These are phyloP conservation scores for Caenorhabditis drosophilae DNA, from an alignment of 2,888 invertebrate species.

Conservation along the genomic window DNA sequence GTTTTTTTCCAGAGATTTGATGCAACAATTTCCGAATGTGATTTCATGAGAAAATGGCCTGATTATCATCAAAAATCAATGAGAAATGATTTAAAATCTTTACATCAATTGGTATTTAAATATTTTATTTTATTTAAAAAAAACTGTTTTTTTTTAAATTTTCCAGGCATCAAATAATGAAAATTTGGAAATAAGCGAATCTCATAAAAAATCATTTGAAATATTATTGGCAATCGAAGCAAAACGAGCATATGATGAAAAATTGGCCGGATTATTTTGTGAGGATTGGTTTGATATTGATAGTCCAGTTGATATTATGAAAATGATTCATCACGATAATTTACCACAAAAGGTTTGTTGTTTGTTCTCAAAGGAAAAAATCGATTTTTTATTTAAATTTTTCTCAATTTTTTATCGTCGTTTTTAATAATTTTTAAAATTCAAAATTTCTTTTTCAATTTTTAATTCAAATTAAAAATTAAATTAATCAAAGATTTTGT, in stretches of 20 bases:
- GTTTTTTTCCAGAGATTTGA: slow-evolving; percentile 31
- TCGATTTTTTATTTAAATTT: slow-evolving; percentile 2
- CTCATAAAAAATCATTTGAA: slow-evolving; percentile 28
- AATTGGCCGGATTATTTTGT: slow-evolving; percentile 36
- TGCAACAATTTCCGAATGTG: slow-evolving; percentile 25
- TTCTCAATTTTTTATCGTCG: background rate
- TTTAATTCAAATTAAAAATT: too few species aligned
- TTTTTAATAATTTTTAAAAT: slow-evolving; percentile 4
- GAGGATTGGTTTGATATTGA: slow-evolving; percentile 51
- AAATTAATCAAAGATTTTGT: too few species aligned
- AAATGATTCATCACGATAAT: slow-evolving; percentile 12
- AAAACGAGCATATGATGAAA: slow-evolving; percentile 43
- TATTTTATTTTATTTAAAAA: background rate
- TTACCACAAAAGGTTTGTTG: slow-evolving; percentile 18
- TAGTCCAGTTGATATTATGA: slow-evolving; percentile 41
- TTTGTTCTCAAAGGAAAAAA: slow-evolving; percentile 1
- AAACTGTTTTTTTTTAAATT: background rate
- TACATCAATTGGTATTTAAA: slow-evolving; percentile 24
- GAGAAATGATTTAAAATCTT: slow-evolving; percentile 11
- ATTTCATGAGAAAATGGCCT: slow-evolving; percentile 39
- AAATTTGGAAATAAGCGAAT: slow-evolving; percentile 7
- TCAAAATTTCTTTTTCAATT: too few species aligned
- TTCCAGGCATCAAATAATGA: background rate
- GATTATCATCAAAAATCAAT: slow-evolving; percentile 7
- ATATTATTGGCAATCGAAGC: slow-evolving; percentile 43